A percentile compares a stretch with the other conserved stretches of the same genome.
phyloP scores from a whole-genome alignment of 1,140 invertebrate genomes.

The Drosophila dunni region DNA sequence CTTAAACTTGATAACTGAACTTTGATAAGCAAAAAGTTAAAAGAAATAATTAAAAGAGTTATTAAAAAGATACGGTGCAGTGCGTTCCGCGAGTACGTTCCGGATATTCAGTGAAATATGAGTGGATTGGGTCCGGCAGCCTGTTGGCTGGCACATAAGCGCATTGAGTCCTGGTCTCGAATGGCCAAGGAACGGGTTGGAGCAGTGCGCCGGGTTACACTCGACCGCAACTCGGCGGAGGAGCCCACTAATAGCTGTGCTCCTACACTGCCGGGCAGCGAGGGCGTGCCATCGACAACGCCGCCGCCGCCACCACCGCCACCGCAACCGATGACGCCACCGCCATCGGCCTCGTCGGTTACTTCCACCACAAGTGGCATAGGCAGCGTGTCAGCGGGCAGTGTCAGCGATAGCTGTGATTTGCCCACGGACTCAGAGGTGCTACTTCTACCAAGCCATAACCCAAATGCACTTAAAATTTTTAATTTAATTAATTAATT shows the following conservation, averaged over 20 bases:
- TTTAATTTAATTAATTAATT: not conserved
- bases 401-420: slow-evolving; percentile 83
- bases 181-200: slow-evolving; percentile 88
- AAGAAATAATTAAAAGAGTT: slow-evolving; percentile 20
- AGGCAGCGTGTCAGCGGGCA: slow-evolving; percentile 78
- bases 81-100: not conserved
- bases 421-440: slow-evolving; percentile 83
- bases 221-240: slow-evolving; percentile 87
- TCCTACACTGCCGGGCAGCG: slow-evolving; percentile 45
- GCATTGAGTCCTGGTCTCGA: slow-evolving; percentile 89
- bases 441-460: slow-evolving; percentile 1
- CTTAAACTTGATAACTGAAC: not conserved
- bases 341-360: slow-evolving; percentile 80
- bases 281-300: slow-evolving; percentile 53
- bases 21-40: slow-evolving; percentile 1
- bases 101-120: slow-evolving; percentile 78
- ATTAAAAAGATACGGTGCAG: not conserved
- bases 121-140: slow-evolving; percentile 88
- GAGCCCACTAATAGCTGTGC: slow-evolving; percentile 56
- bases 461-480: not conserved
- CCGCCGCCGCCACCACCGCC: slow-evolving; percentile 79
- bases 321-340: slow-evolving; percentile 84
- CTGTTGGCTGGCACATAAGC: slow-evolving; percentile 89
- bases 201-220: slow-evolving; percentile 86
- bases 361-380: slow-evolving; percentile 83